phyloP scores from a whole-genome alignment of 2,888 invertebrate genomes.

The Capitulum mitella region DNA sequence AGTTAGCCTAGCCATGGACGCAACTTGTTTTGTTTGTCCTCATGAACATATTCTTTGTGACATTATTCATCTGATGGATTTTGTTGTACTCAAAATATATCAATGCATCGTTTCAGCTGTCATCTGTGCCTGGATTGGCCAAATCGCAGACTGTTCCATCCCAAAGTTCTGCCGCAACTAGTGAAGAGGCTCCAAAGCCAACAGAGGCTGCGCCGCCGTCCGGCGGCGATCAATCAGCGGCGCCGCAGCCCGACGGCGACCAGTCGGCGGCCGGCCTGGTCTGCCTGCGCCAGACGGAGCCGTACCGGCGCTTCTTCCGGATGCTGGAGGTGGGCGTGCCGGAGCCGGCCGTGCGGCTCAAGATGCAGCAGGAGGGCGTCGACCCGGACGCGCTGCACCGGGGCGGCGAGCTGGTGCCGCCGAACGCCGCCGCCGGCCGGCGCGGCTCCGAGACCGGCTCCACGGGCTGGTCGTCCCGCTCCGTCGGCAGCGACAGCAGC shows the following conservation, averaged over 20 bases:
- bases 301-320: slow-evolving; percentile 52
- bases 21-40: too few relatives aligned
- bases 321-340: slow-evolving; percentile 86
- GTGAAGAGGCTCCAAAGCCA: not conserved
- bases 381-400: slow-evolving; percentile 62
- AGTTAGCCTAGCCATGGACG: too few relatives aligned
- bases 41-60: too few relatives aligned
- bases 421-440: not conserved
- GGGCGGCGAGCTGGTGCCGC: slow-evolving; percentile 26
- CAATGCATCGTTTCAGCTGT: slow-evolving; percentile 24
- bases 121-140: slow-evolving; percentile 33
- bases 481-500: too few relatives aligned
- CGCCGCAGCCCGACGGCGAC: not conserved
- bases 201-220: not conserved
- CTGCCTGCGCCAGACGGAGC: not conserved
- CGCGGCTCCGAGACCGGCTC: too few relatives aligned
- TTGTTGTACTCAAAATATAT: not conserved
- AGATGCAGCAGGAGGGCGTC: slow-evolving; percentile 74
- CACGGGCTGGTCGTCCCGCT: too few relatives aligned
- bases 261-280: not conserved
- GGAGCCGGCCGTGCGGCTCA: slow-evolving; percentile 67
- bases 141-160: not conserved
- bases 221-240: slow-evolving; percentile 25
- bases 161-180: not conserved
- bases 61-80: too few relatives aligned